These are phyloP conservation scores for Nesidiocoris tenuis DNA, from an alignment of 2,888 invertebrate species.

Conservation along the genomic window DNA sequence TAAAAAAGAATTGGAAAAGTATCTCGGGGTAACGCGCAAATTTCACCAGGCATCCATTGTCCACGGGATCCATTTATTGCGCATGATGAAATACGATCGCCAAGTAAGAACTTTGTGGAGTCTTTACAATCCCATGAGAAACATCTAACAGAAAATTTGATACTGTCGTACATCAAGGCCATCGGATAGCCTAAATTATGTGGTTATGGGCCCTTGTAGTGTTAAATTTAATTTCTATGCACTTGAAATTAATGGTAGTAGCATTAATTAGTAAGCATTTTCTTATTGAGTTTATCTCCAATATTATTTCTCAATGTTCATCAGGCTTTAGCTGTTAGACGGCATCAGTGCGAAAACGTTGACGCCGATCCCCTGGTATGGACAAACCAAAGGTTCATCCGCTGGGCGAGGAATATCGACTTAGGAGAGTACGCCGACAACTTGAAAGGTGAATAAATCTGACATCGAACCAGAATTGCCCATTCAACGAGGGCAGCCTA, in stretches of 20 bases:
- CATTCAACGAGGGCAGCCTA: no score
- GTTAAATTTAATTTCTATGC: no score
- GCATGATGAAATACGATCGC: conserved; percentile 89
- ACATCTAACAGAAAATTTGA: no score
- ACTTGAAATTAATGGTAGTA: no score
- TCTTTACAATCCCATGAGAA: no score
- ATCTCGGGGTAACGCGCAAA: conserved; percentile 86
- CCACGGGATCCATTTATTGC: conserved; percentile 86
- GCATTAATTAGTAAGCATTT: no score
- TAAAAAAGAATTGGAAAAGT: conserved; percentile 91
- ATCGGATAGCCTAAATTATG: no score
- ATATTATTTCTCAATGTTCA: no score
- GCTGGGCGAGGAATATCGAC: conserved; percentile 92
- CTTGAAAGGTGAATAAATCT: conserved; percentile 78
- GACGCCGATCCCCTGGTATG: conserved; percentile 92
- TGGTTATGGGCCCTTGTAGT: no score
- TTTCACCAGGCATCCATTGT: conserved; percentile 94
- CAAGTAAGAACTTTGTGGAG: conserved; percentile 63
- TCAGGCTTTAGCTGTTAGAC: conserved; percentile 79
- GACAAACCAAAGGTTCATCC: conserved; percentile 91
- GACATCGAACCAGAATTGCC: no score
- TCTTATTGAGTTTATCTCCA: no score
- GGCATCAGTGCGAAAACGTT: conserved; percentile 83
- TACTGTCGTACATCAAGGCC: no score
- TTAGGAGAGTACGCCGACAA: conserved; percentile 90